Conservation (phyloP, 1,140 invertebrate genomes). For the Cyphomyrmex costatus region DNA sequence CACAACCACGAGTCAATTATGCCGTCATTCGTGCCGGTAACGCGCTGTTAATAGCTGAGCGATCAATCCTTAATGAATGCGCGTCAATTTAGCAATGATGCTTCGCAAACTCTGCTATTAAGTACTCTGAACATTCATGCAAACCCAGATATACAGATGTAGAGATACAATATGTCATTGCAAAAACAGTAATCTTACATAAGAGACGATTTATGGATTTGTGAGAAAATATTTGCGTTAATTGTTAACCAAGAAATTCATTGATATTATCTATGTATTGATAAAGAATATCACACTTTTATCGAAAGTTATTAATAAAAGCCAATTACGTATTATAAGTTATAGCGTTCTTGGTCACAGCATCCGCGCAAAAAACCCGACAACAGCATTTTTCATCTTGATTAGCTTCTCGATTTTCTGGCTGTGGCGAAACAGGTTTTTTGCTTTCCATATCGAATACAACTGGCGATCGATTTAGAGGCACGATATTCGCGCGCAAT, state of each 20-base stretch:
- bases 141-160: background rate
- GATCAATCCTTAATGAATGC: constrained; percentile 44
- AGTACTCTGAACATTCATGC: background rate
- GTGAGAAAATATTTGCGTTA: background rate
- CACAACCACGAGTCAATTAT: constrained; percentile 10
- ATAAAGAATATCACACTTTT: background rate
- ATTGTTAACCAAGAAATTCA: background rate
- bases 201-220: background rate
- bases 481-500: background rate
- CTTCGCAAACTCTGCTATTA: background rate
- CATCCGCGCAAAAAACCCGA: background rate
- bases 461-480: background rate
- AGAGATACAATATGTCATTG: background rate
- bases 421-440: constrained; percentile 6
- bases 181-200: background rate
- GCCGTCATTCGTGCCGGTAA: background rate
- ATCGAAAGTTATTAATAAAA: background rate
- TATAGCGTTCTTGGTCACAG: background rate
- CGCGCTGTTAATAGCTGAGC: constrained; percentile 9
- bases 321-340: background rate
- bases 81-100: background rate
- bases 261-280: background rate
- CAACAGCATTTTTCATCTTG: constrained; percentile 29
- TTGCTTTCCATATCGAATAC: constrained; percentile 38
- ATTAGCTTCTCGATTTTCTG: background rate